Evolutionary conservation across 2,113 vertebrate genomes (phyloP).

Genomic region (Xiphorhynchus elegans): DNA sequence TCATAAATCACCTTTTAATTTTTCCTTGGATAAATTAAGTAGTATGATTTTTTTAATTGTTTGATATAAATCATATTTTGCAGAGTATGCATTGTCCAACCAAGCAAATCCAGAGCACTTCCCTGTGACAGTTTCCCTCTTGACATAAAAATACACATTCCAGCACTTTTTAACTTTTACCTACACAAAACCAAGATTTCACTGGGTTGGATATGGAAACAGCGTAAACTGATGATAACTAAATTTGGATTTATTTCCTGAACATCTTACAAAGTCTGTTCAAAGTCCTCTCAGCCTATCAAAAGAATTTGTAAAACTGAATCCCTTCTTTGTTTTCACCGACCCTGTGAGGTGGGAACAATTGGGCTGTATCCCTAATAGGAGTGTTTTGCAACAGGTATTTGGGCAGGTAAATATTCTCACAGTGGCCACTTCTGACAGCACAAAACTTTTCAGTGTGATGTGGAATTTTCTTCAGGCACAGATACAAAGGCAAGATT

Average conservation of each 20-base stretch:
- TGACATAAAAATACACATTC: not conserved
- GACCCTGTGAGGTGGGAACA: not conserved
- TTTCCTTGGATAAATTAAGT: not conserved
- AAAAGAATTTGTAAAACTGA: not conserved
- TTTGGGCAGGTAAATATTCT: not conserved
- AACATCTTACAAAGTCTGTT: not conserved
- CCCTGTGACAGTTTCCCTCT: not conserved
- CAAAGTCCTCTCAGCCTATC: not conserved
- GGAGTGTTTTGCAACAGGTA: accelerated
- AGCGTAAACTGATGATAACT: not conserved
- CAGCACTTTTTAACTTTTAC: not conserved
- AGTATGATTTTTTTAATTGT: not conserved
- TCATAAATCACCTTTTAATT: not conserved
- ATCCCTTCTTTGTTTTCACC: not conserved
- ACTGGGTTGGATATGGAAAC: not conserved
- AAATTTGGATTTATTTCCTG: not conserved
- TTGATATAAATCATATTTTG: not conserved
- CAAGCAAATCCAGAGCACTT: not conserved
- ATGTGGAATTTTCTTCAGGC: not conserved
- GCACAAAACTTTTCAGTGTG: not conserved
- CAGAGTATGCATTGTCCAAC: not conserved
- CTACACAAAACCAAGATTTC: not conserved
- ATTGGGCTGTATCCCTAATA: too few relatives aligned
- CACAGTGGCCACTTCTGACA: not conserved
- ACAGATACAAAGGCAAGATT: not conserved